A percentile compares a stretch with the other conserved stretches of the same genome.
phyloP scores from a whole-genome alignment of 37 sponge, comb jelly and placozoan species.

The Eunapius fragilis region DNA sequence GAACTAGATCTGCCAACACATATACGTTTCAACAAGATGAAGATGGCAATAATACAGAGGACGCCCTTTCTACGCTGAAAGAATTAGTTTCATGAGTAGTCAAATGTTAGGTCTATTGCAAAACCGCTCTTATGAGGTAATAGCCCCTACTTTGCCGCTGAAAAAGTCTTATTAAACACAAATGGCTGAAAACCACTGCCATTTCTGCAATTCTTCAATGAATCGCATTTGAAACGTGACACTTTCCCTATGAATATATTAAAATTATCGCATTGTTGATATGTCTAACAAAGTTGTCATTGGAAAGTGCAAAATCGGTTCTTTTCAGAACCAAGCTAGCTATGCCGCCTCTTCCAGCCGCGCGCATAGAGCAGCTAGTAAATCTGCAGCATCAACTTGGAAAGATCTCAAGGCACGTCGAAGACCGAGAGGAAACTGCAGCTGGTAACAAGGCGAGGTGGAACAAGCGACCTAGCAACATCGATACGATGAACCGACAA shows the following conservation, averaged over 20 bases:
- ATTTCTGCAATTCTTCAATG: not conserved
- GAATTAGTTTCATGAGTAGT: not conserved
- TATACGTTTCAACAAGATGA: too few relatives aligned
- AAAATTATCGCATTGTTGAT: not conserved
- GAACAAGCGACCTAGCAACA: not conserved
- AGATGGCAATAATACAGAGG: too few relatives aligned
- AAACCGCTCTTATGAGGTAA: not conserved
- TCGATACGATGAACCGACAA: not conserved
- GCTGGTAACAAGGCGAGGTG: not conserved
- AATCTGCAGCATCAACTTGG: not conserved
- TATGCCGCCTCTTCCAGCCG: not conserved
- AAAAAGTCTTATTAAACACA: not conserved
- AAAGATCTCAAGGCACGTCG: not conserved
- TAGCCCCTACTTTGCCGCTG: not conserved
- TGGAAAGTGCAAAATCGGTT: not conserved
- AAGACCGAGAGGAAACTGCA: not conserved
- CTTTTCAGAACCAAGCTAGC: not conserved
- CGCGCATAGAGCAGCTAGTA: not conserved
- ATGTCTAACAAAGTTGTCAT: not conserved
- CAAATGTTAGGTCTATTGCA: not conserved
- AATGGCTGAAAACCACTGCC: not conserved
- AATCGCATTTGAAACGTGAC: not conserved
- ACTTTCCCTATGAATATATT: not conserved
- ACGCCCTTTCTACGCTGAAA: not conserved
- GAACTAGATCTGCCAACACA: too few relatives aligned